Base-by-base conservation (phyloP, 2,888 invertebrate species). In the Acronicta psi region DNA sequence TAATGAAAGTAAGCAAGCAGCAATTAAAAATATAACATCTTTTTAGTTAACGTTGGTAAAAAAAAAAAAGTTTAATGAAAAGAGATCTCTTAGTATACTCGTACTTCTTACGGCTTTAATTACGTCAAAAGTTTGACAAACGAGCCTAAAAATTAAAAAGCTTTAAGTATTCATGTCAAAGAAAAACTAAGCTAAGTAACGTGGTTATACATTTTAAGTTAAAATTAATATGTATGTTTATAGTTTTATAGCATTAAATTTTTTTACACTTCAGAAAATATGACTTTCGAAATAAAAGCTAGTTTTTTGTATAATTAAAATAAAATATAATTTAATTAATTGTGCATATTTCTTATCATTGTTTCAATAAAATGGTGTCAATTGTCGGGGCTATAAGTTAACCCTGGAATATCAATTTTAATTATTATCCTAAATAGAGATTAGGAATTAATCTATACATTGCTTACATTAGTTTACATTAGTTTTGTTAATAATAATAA, bases 91-190 rank as follows among this genome's bases (percentile, higher is more conserved):
- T 67, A 57, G 49, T 69, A 67, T 76, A 66, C n/a, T n/a, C n/a
- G n/a, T n/a, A n/a, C 60, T 59, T 67, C 57, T 57, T 66, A 66
- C 42, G 74, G 70, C 71, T 68, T 75, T 76, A 74, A 75, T 64
- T 59, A 71, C 46, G 69, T 69, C 67, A 59, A 70, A 71, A 65
- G 29, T 62, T 73, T 66, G 69, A 67, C 51, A 71, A 80, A 78
- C 63, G 70, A 87, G 88, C 88, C 89, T 91, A 91, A 89, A 31
- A 89, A 85, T 83, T 75, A 68, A 60, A 83, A 89, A 93, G 93
- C 92, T 93, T 93, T 93, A 93, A 92, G 75, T 82, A 81, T 85
- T 79, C 72, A 90, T 89, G 86, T 92, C 92, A 93, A 92, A 93
- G 92, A 91, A 80, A 76, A 75, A 65, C 38, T 47, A 60, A 61